phyloP scores from a whole-genome alignment of 2,113 vertebrate species.

The Anseranas semipalmata region DNA sequence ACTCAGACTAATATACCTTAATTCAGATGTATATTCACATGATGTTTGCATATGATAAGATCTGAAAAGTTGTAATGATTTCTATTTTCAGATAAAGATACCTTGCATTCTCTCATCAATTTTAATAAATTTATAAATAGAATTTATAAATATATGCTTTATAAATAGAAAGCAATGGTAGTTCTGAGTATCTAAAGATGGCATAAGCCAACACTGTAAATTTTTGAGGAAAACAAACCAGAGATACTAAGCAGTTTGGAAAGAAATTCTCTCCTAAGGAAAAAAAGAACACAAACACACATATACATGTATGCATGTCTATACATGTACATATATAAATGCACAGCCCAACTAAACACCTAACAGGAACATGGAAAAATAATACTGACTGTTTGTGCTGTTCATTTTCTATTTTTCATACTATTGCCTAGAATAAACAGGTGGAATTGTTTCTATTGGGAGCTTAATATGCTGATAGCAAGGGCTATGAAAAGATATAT shows the following conservation, averaged over 20 bases:
- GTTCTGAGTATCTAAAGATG: background rate
- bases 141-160: background rate
- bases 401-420: background rate
- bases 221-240: background rate
- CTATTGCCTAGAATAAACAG: background rate
- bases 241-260: background rate
- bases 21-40: background rate
- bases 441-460: background rate
- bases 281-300: background rate
- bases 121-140: background rate
- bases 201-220: background rate
- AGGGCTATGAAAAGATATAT: background rate
- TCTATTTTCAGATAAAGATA: background rate
- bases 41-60: background rate
- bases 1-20: background rate
- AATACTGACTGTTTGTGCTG: background rate
- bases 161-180: background rate
- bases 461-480: background rate
- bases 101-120: background rate
- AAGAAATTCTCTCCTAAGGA: background rate
- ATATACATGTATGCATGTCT: background rate
- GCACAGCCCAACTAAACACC: background rate
- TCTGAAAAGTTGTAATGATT: background rate
- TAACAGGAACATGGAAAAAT: background rate
- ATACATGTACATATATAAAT: background rate